Evolutionary conservation across 2,113 vertebrate species (phyloP).

Genomic region (Siniperca chuatsi): DNA sequence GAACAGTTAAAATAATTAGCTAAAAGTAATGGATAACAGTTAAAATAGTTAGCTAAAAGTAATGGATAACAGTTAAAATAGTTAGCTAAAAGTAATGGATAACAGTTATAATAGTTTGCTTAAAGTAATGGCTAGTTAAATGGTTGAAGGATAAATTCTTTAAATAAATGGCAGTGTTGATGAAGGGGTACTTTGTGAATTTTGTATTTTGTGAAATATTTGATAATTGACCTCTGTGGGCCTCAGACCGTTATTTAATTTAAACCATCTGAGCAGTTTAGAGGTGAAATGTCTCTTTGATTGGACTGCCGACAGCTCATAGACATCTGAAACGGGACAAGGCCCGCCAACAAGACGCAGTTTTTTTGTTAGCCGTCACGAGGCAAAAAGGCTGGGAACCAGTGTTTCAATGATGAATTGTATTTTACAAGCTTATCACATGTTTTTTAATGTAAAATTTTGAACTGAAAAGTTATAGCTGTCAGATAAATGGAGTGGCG

Average conservation of each 20-base stretch:
- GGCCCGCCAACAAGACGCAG: neutral
- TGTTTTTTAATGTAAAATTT: neutral
- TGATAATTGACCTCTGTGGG: neutral
- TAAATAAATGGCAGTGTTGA: no score
- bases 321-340: neutral
- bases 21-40: no score
- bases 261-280: neutral
- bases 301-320: neutral
- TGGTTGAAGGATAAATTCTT: no score
- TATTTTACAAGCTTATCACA: neutral
- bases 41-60: no score
- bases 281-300: neutral
- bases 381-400: neutral
- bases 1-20: no score
- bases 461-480: neutral
- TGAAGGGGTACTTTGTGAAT: no score
- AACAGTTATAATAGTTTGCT: no score
- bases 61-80: no score
- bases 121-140: no score
- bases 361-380: neutral
- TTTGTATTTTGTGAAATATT: no score
- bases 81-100: no score
- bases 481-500: neutral
- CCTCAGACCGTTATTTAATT: neutral
- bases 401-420: neutral